Base-by-base conservation (phyloP, 2,888 invertebrate genomes). In the Monopis laevigella region DNA sequence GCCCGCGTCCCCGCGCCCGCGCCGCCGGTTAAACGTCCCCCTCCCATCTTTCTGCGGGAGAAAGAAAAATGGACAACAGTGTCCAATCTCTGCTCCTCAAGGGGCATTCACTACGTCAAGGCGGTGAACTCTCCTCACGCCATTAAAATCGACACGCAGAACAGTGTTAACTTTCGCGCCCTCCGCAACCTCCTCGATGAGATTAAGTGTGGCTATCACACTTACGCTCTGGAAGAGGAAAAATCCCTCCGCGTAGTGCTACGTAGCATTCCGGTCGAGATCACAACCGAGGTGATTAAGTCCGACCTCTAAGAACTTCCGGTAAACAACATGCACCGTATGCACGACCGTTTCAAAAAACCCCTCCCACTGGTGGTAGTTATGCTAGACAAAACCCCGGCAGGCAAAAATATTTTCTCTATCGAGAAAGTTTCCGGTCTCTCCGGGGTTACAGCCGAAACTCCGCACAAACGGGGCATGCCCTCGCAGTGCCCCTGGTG, bases 401-500 rank as follows among this genome's bases (percentile, higher is more conserved):
- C 24, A 7, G 24, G 10, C 24, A 29, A 29, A 11, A 2, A 7
- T 14, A 29, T 29, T 6, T 29, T 11, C 12, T 13, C 3, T 14
- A 10, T 28, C 28, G 4, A 3, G 5, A 6, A 10, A 10, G 28
- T 28, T 3, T 7, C 17, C n/a, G 16, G 18, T 2, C 17, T 16
- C 6, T 11, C 13, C 3, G n/a, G n/a, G n/a, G 4, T 16, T 2
- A 2, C n/a, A 3, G 39, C 24, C 8, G 39, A 39, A 26, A 3
- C 11, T 4, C 39, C 39, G 14, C 14, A 11, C 10, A 18, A 38
- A 24, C 1, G 14, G 10, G 6, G n/a, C 2, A 10, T n/a, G 2
- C 16, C 16, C 12, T 26, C 14, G 6, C 27, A 39, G 17, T 39
- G 39, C 27, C 39, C 24, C 11, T 4, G 38, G 8, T 39, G 39